Evolutionary conservation across 2,113 vertebrate species (phyloP).

Genomic region (Climacteris rufus): DNA sequence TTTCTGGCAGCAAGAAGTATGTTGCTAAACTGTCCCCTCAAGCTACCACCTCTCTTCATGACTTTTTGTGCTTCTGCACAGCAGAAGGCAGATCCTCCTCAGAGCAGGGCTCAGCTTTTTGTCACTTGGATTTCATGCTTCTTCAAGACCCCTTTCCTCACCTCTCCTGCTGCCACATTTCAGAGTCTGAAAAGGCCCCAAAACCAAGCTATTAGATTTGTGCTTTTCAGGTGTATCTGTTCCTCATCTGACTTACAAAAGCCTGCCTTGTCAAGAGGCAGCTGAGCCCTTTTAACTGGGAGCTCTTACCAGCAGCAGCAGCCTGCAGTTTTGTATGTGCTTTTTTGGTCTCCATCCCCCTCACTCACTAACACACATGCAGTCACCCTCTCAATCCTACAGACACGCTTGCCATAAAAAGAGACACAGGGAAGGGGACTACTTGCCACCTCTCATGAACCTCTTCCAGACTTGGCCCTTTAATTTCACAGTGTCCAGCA

Average conservation of each 20-base stretch:
- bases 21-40: neutral
- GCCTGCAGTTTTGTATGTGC: neutral
- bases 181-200: neutral
- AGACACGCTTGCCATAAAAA: neutral
- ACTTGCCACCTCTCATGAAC: accelerated
- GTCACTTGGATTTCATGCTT: neutral
- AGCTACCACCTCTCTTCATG: neutral
- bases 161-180: neutral
- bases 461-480: neutral
- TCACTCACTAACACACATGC: accelerated
- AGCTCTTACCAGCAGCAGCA: neutral
- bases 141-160: neutral
- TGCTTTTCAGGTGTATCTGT: neutral
- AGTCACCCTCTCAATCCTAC: neutral
- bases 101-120: neutral
- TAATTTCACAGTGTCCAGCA: neutral
- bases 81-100: neutral
- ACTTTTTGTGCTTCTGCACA: neutral
- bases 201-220: neutral
- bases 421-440: neutral
- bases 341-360: neutral
- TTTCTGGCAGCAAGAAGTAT: neutral
- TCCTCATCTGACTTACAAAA: neutral
- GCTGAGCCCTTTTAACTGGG: neutral
- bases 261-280: neutral